Base-by-base conservation (phyloP, 2,797 vertebrate genomes). In the Pseudocheirus occidentalis region DNA sequence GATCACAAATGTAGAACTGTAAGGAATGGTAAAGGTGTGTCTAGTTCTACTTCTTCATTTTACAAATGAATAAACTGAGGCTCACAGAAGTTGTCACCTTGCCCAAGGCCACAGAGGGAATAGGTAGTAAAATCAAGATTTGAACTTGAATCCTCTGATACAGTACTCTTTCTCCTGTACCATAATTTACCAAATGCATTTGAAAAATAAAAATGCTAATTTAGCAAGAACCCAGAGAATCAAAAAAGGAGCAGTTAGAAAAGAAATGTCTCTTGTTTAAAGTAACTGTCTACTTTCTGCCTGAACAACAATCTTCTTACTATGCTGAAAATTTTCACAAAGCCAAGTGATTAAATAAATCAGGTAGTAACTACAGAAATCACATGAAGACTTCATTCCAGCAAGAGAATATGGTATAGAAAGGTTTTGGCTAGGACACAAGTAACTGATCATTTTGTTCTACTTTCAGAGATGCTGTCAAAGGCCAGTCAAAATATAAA, bases 11-110 rank as follows among this genome's bases (percentile, higher is more conserved):
- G 95, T 53, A 94, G 40, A 93, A n/a, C 9, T 94, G 92, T 91
- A 96, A 97, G 52, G 31, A 95, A n/a, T 93, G 97, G 94, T 92
- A 95, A 56, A 91, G 56, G 90, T 96, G 96, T n/a, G 95, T 54
- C 46, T 46, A 94, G 5, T 16, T n/a, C 52, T 93, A 18, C 6
- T 97, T 55, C 93, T 94, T 98, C 97, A 97, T 95, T 97, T 96
- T 91, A 92, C 97, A 96, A 96, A 95, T 94, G 96, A 97, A 97
- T 97, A 97, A 97, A 96, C 91, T 96, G 66, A 29, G 91, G 93
- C 59, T 97, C 96, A 94, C 93, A 95, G 97, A 98, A 96, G 94
- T 91, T 96, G 53, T 54, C 28, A 14, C 90, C 59, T 31, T 16
- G 29, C 31, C 54, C 54, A 96, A 46, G 3, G 94, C 95, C 58